Evolutionary conservation across 2,797 vertebrate genomes (phyloP).

Genomic region (Anas capensis): DNA sequence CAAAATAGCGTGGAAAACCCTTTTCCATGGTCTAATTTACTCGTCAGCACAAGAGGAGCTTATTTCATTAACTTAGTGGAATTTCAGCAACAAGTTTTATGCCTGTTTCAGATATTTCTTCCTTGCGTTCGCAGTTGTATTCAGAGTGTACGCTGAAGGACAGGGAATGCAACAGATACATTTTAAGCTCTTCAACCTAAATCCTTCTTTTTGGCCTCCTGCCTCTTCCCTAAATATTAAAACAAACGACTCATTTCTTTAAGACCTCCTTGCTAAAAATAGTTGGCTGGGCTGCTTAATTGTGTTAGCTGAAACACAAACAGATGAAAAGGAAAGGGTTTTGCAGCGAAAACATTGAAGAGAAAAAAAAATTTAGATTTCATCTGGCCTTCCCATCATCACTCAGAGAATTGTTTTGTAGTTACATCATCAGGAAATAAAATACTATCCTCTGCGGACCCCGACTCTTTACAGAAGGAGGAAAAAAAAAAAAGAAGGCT

Average conservation of each 20-base stretch:
- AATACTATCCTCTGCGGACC: conserved; percentile 82
- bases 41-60: background rate
- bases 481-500: conserved; percentile 37
- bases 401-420: conserved; percentile 85
- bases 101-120: background rate
- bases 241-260: conserved; percentile 54
- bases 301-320: conserved; percentile 73
- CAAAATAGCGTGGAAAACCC: background rate
- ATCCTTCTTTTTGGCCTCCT: conserved; percentile 48
- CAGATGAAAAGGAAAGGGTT: conserved; percentile 62
- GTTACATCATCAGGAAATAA: conserved; percentile 89
- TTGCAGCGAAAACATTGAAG: conserved; percentile 68
- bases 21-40: background rate
- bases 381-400: conserved; percentile 87
- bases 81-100: background rate
- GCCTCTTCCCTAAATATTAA: conserved; percentile 35
- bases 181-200: conserved; percentile 36
- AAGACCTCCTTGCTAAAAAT: conserved; percentile 69
- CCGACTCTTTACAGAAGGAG: conserved; percentile 72
- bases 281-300: conserved; percentile 59
- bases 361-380: conserved; percentile 69
- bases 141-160: conserved; percentile 1
- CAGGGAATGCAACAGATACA: background rate
- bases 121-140: background rate
- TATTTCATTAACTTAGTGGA: conserved; percentile 21